Percentiles rank a stretch among this genome's conserved stretches.
Conservation (phyloP, 2,888 invertebrate species). For the Troglohyphantes excavatus region DNA sequence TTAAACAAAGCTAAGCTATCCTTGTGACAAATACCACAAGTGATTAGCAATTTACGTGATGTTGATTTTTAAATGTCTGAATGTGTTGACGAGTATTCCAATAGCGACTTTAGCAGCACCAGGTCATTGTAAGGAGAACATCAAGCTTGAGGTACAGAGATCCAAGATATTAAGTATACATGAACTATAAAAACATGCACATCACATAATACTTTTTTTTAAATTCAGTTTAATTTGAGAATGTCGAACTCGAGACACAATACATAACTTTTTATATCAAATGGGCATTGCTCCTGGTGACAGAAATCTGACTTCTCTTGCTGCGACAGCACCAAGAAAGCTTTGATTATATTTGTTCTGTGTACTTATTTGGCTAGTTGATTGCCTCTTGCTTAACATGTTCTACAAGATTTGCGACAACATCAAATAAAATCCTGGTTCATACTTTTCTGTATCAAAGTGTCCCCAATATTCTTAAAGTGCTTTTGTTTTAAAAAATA, state of each 20-base stretch:
- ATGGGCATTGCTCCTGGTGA: too few species aligned
- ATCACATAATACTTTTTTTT: too few species aligned
- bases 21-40: neutral
- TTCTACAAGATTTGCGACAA: too few species aligned
- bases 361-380: conserved; percentile 30
- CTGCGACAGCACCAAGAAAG: conserved; percentile 13
- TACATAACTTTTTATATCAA: too few species aligned
- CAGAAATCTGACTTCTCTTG: conserved; percentile 6
- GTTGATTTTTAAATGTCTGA: neutral
- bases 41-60: neutral
- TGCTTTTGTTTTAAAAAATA: too few species aligned
- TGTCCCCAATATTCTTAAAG: too few species aligned
- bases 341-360: conserved; percentile 11
- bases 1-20: neutral
- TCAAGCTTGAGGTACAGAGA: conserved; percentile 41
- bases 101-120: too few species aligned
- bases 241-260: too few species aligned
- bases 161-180: conserved; percentile 35
- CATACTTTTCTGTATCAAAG: too few species aligned
- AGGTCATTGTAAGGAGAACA: conserved; percentile 39
- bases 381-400: conserved; percentile 1
- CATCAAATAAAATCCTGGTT: too few species aligned
- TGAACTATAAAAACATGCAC: neutral
- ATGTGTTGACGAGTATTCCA: conserved; percentile 26
- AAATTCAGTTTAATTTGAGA: too few species aligned